Evolutionary conservation across 2,113 vertebrate species (phyloP).

Genomic region (Corynorhinus townsendii): DNA sequence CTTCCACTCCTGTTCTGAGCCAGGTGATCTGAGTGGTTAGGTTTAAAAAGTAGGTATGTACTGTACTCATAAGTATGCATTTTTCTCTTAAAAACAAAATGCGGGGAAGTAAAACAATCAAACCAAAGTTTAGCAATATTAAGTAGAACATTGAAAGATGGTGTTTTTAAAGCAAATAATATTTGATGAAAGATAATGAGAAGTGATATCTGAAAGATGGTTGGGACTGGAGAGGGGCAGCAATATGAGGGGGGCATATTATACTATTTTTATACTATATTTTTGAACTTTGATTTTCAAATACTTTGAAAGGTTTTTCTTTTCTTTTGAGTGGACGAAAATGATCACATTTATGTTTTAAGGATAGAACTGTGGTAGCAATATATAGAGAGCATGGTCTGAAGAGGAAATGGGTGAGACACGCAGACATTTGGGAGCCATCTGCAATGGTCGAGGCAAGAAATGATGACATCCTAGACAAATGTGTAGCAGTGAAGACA

Average conservation of each 20-base stretch:
- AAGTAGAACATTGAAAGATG: background rate
- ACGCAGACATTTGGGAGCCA: background rate
- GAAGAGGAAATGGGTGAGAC: background rate
- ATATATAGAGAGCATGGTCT: background rate
- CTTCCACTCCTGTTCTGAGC: background rate
- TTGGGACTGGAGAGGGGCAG: background rate
- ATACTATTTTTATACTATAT: background rate
- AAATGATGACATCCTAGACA: background rate
- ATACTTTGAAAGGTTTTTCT: background rate
- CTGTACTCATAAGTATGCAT: background rate
- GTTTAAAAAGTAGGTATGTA: background rate
- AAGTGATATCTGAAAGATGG: background rate
- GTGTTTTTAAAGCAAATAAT: background rate
- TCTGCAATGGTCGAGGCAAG: background rate
- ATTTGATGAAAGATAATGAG: background rate
- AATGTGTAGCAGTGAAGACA: background rate
- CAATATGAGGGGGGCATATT: background rate
- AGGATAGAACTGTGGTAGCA: background rate
- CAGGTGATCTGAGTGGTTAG: background rate
- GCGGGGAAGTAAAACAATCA: background rate
- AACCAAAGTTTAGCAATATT: background rate
- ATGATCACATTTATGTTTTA: background rate
- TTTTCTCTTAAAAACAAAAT: background rate
- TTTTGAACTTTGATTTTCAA: background rate
- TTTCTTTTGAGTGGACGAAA: background rate